Evolutionary conservation across 2,888 invertebrate genomes (phyloP), one percentile per base, ranked within the genome.

Genomic region (Phengaris arion): DNA sequence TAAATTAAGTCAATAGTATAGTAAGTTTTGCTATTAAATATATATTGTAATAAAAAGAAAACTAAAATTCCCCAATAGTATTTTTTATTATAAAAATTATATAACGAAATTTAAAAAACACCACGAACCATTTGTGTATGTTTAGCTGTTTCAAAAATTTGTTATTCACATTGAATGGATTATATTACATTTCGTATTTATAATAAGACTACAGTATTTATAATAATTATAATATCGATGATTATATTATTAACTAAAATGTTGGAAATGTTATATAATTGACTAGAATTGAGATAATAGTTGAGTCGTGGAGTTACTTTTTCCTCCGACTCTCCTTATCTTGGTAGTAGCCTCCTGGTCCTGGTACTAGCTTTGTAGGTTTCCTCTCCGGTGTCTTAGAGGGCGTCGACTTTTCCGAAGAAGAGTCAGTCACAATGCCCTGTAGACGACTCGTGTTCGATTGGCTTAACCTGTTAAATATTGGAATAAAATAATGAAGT

Each of bases 381-480:
- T 75, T 79, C 77, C 78, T 80, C n/a, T 80, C 81, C 46, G 83
- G 83, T 46, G 78, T 79, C 22, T 83, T 81, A 0, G 83, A 81
- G 2, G 84, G 83, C 0, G 79, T 76, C 3, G 82, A 79, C n/a
- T 78, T 78, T 0, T 86, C 87, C 0, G 85, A 82, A 2, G 89
- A 85, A 4, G 85, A 85, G 69, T 89, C 87, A 0, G 88, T 84
- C n/a, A 91, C 82, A 73, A 92, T 92, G 35, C 92, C 93, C 83
- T 93, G 93, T 0, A 93, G 86, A 10, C 91, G 88, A 51, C 90
- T 89, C 0, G 89, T 86, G 82, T 91, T 92, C 6, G 86, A 88
- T 82, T 92, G 92, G 74, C 92, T 92, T 13, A 92, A 81, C 77
- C 92, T 93, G 82, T 22, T 22, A 22, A 22, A 22, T 22, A 22